Conservation (phyloP, 2,888 invertebrate genomes). For the Latheticus oryzae region DNA sequence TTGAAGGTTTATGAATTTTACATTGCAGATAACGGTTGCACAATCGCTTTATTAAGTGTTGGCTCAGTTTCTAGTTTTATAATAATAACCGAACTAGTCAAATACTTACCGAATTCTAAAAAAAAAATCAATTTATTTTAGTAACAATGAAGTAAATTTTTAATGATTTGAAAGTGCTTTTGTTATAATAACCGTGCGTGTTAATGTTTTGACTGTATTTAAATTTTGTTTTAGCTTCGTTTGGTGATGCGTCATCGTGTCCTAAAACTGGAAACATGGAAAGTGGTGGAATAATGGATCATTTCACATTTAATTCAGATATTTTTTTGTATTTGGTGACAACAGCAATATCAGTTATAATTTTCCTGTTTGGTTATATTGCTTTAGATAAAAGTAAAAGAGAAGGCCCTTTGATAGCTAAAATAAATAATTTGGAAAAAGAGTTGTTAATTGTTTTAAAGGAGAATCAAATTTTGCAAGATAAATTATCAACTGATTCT, state of each 20-base stretch:
- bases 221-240: constrained; percentile 18
- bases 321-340: constrained; percentile 61
- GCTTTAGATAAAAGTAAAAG: constrained; percentile 80
- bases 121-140: constrained; percentile 25
- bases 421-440: constrained; percentile 74
- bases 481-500: constrained; percentile 53
- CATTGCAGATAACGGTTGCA: constrained; percentile 7
- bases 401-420: constrained; percentile 77
- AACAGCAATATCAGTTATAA: constrained; percentile 77
- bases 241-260: constrained; percentile 36
- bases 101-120: constrained; percentile 8
- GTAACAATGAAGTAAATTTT: constrained; percentile 7
- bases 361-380: constrained; percentile 82
- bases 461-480: constrained; percentile 76
- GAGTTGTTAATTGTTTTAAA: constrained; percentile 71
- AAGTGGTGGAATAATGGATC: constrained; percentile 27
- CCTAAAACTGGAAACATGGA: constrained; percentile 18
- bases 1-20: constrained; percentile 11
- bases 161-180: constrained; percentile 4
- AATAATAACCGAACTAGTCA: constrained; percentile 5
- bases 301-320: constrained; percentile 50
- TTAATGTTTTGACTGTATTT: neutral
- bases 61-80: constrained; percentile 5
- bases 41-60: constrained; percentile 12
- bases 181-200: constrained; percentile 5